Evolutionary conservation across 2,797 vertebrate genomes (phyloP).

Genomic region (Margarornis squamiger): DNA sequence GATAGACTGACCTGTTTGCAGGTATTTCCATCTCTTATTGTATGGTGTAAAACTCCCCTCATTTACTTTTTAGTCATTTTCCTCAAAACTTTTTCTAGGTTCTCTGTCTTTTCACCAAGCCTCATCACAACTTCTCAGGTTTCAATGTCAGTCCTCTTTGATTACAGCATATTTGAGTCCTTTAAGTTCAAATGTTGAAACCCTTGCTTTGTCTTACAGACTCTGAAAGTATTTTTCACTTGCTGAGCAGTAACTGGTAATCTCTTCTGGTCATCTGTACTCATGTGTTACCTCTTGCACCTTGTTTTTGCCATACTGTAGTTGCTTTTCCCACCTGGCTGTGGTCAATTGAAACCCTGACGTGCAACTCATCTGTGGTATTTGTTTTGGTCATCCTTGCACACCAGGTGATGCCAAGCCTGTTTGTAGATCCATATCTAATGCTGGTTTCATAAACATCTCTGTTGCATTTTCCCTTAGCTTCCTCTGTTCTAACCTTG

Average conservation of each 20-base stretch:
- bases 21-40: not conserved
- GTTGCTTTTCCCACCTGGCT: not conserved
- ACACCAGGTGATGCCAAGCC: not conserved
- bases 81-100: not conserved
- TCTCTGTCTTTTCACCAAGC: not conserved
- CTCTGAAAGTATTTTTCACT: not conserved
- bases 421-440: conserved; percentile 4
- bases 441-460: not conserved
- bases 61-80: not conserved
- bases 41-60: not conserved
- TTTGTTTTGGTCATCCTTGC: not conserved
- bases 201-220: not conserved
- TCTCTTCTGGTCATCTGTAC: not conserved
- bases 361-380: not conserved
- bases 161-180: not conserved
- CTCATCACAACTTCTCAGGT: not conserved
- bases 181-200: not conserved
- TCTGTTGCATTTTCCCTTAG: not conserved
- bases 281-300: not conserved
- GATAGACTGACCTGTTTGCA: not conserved
- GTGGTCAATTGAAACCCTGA: not conserved
- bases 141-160: not conserved
- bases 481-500: not conserved
- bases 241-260: not conserved
- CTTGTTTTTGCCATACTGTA: not conserved